Base-by-base conservation (phyloP, 2,888 invertebrate genomes). In the Eupelmus urozonus region DNA sequence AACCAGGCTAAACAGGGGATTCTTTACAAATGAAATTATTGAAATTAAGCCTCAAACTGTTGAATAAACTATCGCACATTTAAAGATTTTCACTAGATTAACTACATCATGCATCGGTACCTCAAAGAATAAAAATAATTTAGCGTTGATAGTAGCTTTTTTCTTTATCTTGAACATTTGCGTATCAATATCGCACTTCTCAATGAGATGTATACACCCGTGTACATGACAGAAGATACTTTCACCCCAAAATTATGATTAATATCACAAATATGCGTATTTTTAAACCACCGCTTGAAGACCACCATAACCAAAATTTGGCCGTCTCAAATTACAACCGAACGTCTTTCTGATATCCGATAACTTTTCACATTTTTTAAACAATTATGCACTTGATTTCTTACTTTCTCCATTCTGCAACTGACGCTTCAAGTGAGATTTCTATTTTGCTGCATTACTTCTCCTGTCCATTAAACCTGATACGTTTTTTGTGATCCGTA, bases 221-320 rank as follows among this genome's bases (percentile, higher is more conserved):
- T 65, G 25, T 49, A 65, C 49, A 18, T 11, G 23, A 49, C 23
- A 53, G 3, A 49, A 53, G 7, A 20, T n/a, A 11, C 20, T 42
- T 25, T 18, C 27, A 9, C 27, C 16, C 49, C 60, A 20, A 55
- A 67, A 76, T 80, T 69, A 80, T 59, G 57, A 53, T 78, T 80
- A 79, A 76, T 81, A 81, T 81, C 81, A 81, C 80, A 79, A 81
- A 77, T 81, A 77, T 75, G 77, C 77, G 71, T 78, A 76, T 60
- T 51, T 76, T 71, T 23, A 66, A 67, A 27, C 42, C 57, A 62
- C 18, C 55, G 23, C 29, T 62, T 60, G 53, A 76, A 67, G 76
- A 60, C 63, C 76, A 27, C 55, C 69, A 60, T 9, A 62, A 49
- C 29, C 0, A 34, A 66, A 29, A 27, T 29, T 53, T 55, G 55